Percentiles rank a stretch among this genome's conserved stretches.
Evolutionary conservation across 2,113 vertebrate genomes (phyloP).

Genomic region (Pterophyllum scalare): DNA sequence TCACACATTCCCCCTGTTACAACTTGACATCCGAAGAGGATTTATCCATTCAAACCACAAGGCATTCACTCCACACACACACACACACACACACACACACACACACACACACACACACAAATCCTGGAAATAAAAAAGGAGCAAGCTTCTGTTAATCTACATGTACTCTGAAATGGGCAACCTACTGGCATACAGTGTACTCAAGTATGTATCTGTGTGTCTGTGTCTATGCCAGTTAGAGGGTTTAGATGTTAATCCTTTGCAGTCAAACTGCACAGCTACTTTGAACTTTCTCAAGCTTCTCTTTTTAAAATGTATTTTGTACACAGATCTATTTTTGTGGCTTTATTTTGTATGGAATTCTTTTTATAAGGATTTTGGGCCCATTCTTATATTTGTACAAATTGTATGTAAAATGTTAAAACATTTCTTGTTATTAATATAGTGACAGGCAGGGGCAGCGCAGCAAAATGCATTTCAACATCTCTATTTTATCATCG

Average conservation of each 20-base stretch:
- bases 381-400: slow-evolving; percentile 37
- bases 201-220: slow-evolving; percentile 27
- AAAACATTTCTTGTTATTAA: slow-evolving; percentile 22
- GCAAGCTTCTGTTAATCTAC: slow-evolving; percentile 30
- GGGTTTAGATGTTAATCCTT: slow-evolving; percentile 54
- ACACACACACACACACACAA: background rate
- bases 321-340: slow-evolving; percentile 76
- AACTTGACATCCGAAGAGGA: slow-evolving; percentile 21
- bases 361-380: slow-evolving; percentile 60
- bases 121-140: slow-evolving; percentile 25
- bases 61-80: background rate
- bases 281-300: slow-evolving; percentile 34
- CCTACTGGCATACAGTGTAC: slow-evolving; percentile 8
- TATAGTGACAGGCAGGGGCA: slow-evolving; percentile 60
- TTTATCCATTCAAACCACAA: slow-evolving; percentile 34
- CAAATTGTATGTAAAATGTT: slow-evolving; percentile 22
- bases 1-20: slow-evolving; percentile 35
- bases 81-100: background rate
- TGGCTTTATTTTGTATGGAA: slow-evolving; percentile 66
- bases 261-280: slow-evolving; percentile 47
- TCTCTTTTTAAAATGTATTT: slow-evolving; percentile 66
- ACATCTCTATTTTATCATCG: background rate
- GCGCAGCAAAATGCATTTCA: slow-evolving; percentile 51
- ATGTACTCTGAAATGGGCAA: slow-evolving; percentile 17
- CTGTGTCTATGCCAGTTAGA: slow-evolving; percentile 58